phyloP scores from a whole-genome alignment of 1,140 invertebrate genomes.

The Bombyx mandarina region DNA sequence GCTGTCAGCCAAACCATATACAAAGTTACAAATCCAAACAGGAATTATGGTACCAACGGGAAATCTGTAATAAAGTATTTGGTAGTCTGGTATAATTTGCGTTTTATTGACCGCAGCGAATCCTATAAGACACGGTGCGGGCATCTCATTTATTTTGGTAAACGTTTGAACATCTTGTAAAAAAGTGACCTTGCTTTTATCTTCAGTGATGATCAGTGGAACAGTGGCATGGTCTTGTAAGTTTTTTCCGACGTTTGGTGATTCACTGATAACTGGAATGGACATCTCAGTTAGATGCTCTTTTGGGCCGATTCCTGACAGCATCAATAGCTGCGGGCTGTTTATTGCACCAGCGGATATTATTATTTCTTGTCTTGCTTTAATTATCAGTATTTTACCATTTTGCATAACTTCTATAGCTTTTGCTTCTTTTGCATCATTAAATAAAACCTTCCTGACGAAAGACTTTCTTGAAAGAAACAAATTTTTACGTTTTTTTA shows the following conservation, averaged over 20 bases:
- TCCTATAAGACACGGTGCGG: constrained; percentile 80
- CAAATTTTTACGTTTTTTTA: constrained; percentile 80
- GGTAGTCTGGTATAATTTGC: constrained; percentile 31
- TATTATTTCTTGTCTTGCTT: constrained; percentile 63
- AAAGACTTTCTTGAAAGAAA: constrained; percentile 81
- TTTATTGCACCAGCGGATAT: constrained; percentile 67
- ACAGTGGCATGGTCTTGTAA: constrained; percentile 81
- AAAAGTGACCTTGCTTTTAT: constrained; percentile 76
- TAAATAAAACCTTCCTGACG: constrained; percentile 77
- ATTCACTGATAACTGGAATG: constrained; percentile 68
- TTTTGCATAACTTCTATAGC: constrained; percentile 54
- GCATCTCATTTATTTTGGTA: constrained; percentile 79
- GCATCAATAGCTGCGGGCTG: constrained; percentile 55
- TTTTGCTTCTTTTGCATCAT: constrained; percentile 71
- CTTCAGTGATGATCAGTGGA: constrained; percentile 47
- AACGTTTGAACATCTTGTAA: constrained; percentile 72
- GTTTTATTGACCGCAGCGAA: constrained; percentile 74
- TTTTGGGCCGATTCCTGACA: constrained; percentile 49
- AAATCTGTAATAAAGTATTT: constrained; percentile 26
- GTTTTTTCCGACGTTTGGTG: constrained; percentile 78
- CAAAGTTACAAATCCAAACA: constrained; percentile 78
- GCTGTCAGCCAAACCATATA: constrained; percentile 76
- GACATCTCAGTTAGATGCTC: constrained; percentile 33
- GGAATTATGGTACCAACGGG: constrained; percentile 65
- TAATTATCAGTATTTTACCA: constrained; percentile 18